phyloP scores from a whole-genome alignment of 2,888 invertebrate genomes.

The Alviniconcha strummeri region DNA sequence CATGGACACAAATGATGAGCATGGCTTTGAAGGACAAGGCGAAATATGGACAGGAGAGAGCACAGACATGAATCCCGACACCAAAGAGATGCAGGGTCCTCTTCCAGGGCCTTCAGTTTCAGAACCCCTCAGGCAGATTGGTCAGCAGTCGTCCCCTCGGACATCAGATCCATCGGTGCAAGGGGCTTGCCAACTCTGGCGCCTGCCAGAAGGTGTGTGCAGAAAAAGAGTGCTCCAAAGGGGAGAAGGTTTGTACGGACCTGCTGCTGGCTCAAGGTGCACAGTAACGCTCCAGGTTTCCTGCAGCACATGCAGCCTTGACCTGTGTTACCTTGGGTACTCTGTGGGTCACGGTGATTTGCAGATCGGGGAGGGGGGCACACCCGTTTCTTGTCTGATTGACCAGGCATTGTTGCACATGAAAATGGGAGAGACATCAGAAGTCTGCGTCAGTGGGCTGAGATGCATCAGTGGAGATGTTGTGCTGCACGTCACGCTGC shows the following conservation, averaged over 20 bases:
- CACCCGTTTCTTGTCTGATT: conserved; percentile 57
- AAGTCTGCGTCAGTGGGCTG: conserved; percentile 30
- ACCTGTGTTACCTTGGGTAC: conserved; percentile 25
- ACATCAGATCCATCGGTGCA: background rate
- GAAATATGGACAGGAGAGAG: background rate
- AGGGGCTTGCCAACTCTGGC: background rate
- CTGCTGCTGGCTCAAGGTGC: conserved; percentile 30
- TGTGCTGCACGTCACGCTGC: conserved; percentile 23
- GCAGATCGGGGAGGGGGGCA: conserved; percentile 62
- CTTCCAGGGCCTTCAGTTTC: background rate
- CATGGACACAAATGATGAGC: conserved; percentile 34
- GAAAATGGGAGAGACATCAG: conserved; percentile 51
- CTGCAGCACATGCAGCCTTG: background rate
- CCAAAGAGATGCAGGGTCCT: background rate
- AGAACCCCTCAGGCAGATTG: too few species aligned
- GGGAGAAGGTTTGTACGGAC: conserved; percentile 35
- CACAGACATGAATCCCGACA: background rate
- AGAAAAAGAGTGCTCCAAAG: conserved; percentile 33
- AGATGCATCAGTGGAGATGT: background rate
- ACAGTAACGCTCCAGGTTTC: background rate
- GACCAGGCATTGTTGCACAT: conserved; percentile 62
- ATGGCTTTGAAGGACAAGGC: conserved; percentile 20
- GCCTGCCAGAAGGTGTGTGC: conserved; percentile 28
- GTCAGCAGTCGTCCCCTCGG: background rate
- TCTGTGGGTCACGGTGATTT: conserved; percentile 37